Evolutionary conservation across 2,113 vertebrate genomes (phyloP), one percentile per base, ranked within the genome.

Genomic region (Colistium nudipinnis): DNA sequence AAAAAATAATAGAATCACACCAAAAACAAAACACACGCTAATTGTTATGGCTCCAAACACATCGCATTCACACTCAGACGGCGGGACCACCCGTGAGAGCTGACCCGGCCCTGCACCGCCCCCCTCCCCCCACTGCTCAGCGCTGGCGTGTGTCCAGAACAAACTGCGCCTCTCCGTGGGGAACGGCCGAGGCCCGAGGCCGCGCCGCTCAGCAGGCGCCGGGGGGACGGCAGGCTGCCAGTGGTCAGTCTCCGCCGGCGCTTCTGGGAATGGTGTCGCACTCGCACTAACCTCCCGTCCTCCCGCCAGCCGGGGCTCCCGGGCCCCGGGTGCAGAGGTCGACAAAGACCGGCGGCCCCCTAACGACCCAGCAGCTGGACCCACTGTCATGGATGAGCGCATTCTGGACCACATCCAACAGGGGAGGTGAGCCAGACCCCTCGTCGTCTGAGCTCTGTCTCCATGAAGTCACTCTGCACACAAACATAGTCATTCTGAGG

Each of bases 51-150:
- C 86, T 84, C 82, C 84, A 49, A 87, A 84, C 74, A 84, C 83
- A 85, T 87, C 65, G 24, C 82, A 71, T 74, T 73, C 63, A 56
- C 72, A 74, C 57, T 68, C 84, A 13, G 28, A 81, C 73, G 31
- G 27, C 66, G 24, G 68, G 91, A 92, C 90, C 91, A 91, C 90
- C 91, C 89, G 73, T 45, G 84, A 89, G 87, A 88, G 71, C 62
- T 89, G 90, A 90, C 89, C 86, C 36, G 66, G 51, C 86, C 80
- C 25, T 85, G 85, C 84, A 88, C 86, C 36, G 66, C 47, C 86
- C 80, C 25, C 84, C 84, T 83, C 85, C 85, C 81, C 52, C 78
- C 39, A 48, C 67, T 49, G 81, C 83, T 81, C 78, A 44, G 60
- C 14, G 31, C 80, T 91, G 91, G 90, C 87, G 62, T 82, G 74